Base-by-base conservation (phyloP, 2,113 vertebrate genomes). In the Coturnix japonica region DNA sequence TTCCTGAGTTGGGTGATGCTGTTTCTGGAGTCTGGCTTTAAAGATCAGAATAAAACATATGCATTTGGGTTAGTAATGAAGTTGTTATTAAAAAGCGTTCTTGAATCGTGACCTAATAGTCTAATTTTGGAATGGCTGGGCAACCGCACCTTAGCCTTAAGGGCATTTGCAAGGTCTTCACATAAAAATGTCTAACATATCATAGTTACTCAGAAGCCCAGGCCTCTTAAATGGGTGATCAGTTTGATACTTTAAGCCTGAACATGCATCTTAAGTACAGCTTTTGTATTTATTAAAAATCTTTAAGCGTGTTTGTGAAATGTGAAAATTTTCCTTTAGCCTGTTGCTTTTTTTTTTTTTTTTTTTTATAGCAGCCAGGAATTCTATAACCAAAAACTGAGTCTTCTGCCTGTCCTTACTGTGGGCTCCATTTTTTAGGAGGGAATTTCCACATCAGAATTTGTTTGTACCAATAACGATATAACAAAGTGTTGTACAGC, bases 51-150 rank as follows among this genome's bases (percentile, higher is more conserved):
- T 88, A 90, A 46, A 70, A 74, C 13, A 14, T 39, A 56, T 13
- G 8, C 33, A 35, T 95, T 87, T 80, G 69, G 37, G 31, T 67
- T 82, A 51, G 79, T 83, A 71, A 71, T 49, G 78, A 82, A 75
- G 69, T 30, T 65, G 35, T 74, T 88, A 53, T 12, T 91, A 37
- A 85, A 91, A 31, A 47, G 26, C 35, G 81, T 81, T 93, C 70
- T 91, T 88, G 44, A 90, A 67, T 85, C 20, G 18, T 66, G 61
- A 83, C 83, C 80, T 72, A 37, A 61, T 44, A 91, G 65, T 70
- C 61, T 88, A 75, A 91, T 88, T 93, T 94, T 28, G 37, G 66
- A 91, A 91, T 53, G 78, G 35, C 49, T 91, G 70, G 54, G 63
- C 83, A 93, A 9, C 69, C 77, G 81, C 85, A 86, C 73, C 80